phyloP scores from a whole-genome alignment of 2,797 vertebrate species.

The Spinus pinus region DNA sequence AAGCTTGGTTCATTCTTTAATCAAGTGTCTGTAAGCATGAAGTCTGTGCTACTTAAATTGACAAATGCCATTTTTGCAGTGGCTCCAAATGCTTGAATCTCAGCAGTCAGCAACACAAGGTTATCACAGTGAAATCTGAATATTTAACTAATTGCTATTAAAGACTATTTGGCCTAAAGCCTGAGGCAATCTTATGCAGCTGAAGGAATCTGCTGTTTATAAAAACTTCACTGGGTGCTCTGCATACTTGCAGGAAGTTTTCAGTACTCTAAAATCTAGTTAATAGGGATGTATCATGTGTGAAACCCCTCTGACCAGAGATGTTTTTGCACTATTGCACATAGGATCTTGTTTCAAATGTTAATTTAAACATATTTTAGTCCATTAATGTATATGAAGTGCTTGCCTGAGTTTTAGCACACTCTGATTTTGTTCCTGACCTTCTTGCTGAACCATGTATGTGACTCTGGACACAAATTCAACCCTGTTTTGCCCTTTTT shows the following conservation, averaged over 20 bases:
- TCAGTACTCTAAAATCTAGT: not conserved
- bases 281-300: not conserved
- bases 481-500: not conserved
- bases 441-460: not conserved
- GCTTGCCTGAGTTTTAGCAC: not conserved
- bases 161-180: not conserved
- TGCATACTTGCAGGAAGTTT: not conserved
- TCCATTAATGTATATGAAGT: not conserved
- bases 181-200: not conserved
- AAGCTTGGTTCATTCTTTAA: not conserved
- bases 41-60: not conserved
- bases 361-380: not conserved
- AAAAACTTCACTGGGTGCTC: not conserved
- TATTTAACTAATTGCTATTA: not conserved
- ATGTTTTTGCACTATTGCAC: not conserved
- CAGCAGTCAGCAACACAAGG: not conserved
- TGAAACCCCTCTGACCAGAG: not conserved
- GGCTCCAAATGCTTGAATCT: not conserved
- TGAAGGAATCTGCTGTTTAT: not conserved
- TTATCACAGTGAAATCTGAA: slow-evolving; percentile 21
- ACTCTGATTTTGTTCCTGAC: not conserved
- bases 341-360: not conserved
- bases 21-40: not conserved
- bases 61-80: not conserved
- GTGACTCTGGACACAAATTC: not conserved